A percentile compares a stretch with the other conserved stretches of the same genome.
These are phyloP conservation scores for Diphyllodes magnificus DNA, from an alignment of 2,113 vertebrate species.

Conservation along the genomic window DNA sequence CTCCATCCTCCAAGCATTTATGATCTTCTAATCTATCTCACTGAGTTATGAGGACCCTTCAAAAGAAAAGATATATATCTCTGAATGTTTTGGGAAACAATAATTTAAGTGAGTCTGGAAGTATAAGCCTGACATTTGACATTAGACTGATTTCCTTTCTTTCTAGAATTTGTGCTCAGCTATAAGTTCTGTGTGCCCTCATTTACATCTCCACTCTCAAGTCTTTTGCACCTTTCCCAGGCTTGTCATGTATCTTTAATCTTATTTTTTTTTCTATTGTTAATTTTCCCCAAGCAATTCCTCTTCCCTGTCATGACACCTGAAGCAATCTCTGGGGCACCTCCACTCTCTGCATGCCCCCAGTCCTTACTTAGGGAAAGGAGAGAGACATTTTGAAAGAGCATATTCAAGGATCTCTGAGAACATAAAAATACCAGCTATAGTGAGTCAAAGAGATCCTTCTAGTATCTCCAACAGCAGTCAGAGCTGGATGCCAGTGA, in stretches of 20 bases:
- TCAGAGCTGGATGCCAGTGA: background rate
- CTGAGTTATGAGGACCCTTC: background rate
- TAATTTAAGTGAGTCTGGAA: background rate
- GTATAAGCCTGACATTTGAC: background rate
- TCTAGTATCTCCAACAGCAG: background rate
- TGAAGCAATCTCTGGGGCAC: background rate
- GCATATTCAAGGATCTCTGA: background rate
- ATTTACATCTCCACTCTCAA: background rate
- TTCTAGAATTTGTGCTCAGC: background rate
- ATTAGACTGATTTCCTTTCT: background rate
- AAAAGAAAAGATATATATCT: background rate
- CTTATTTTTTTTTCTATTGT: background rate
- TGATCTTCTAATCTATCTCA: background rate
- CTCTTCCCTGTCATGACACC: background rate
- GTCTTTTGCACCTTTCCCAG: background rate
- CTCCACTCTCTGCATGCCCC: background rate
- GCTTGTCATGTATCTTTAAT: background rate
- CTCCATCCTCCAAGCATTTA: background rate
- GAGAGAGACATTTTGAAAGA: background rate
- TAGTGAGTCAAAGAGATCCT: background rate
- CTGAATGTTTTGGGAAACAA: background rate
- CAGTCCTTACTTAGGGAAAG: background rate
- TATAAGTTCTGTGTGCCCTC: background rate
- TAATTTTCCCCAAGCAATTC: background rate
- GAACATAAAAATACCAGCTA: background rate